Conservation (phyloP, 2,797 vertebrate genomes). For the Hirundo rustica region DNA sequence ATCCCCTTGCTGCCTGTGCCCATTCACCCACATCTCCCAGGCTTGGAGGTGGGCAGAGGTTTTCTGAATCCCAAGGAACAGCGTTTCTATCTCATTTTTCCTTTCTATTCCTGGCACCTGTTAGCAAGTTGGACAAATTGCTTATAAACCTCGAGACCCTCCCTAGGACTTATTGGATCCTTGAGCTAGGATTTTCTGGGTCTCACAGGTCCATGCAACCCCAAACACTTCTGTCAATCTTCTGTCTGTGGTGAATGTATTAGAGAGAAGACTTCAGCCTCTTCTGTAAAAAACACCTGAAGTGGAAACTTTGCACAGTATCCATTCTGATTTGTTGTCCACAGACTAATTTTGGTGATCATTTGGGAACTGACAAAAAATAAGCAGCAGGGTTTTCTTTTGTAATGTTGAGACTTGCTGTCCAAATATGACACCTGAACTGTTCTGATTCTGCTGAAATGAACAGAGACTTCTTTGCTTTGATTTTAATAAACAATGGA, state of each 20-base stretch:
- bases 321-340: background rate
- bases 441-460: background rate
- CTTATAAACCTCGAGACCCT: background rate
- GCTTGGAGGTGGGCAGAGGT: fast-evolving
- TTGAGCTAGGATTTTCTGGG: background rate
- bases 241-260: background rate
- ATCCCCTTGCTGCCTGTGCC: background rate
- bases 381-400: background rate
- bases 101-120: background rate
- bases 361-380: background rate
- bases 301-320: background rate
- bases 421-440: background rate
- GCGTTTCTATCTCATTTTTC: background rate
- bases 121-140: background rate
- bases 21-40: background rate
- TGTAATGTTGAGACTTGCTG: background rate
- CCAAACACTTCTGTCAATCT: background rate
- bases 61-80: background rate
- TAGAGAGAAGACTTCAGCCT: background rate
- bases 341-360: background rate
- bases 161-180: background rate
- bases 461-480: background rate
- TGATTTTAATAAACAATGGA: background rate
- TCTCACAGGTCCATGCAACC: background rate
- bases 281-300: background rate